Base-by-base conservation (phyloP, 2,797 vertebrate species). In the Enteromius treurensis region DNA sequence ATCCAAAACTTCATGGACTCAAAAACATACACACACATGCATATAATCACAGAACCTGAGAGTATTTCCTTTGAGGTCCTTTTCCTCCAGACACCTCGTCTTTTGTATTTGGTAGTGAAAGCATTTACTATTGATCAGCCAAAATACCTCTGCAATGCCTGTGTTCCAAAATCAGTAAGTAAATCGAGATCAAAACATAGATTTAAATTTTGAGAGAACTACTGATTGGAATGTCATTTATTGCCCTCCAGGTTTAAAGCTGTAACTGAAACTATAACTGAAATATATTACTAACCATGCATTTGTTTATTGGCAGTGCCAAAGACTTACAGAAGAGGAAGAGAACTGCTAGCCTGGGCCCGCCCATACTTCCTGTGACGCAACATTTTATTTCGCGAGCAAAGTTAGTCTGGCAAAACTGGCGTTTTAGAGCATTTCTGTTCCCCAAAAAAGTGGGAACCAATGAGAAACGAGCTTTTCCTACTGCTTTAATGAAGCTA, bases 1-100 rank as follows among this genome's bases (percentile, higher is more conserved):
- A 13, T 45, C 49, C 23, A 47, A 68, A 77, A 68, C 47, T 84
- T 77, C 37, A 42, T 64, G 5, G 23, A 53, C 34, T 60, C 40
- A 9, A 60, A 49, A 49, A 40, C n/a, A 75, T 13, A 34, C 26
- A 71, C 77, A 65, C 69, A 45, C 42, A 73, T 14, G 34, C 53
- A 65, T 5, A 62, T 65, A 68, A 14, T 37, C 37, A 64, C 17
- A 14, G 58, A 26, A 26, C 21, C 53, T 34, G 69, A 51, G 42
- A 81, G 55, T 32, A 23, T 37, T 29, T 45, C 17, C 4, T 81
- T 47, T 49, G 19, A 5, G 49, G 26, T 26, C 26, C 26, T 26
- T 26, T 26, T 26, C 26, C 26, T 26, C 6, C 13, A 14, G 47
- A n/a, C 47, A 49, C 11, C 64, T 68, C 1, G 29, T 68, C 62